Evolutionary conservation across 53 echinoderm and acorn worm species (phyloP), one percentile per base, ranked within the genome.

Genomic region (Patiria pectinifera): DNA sequence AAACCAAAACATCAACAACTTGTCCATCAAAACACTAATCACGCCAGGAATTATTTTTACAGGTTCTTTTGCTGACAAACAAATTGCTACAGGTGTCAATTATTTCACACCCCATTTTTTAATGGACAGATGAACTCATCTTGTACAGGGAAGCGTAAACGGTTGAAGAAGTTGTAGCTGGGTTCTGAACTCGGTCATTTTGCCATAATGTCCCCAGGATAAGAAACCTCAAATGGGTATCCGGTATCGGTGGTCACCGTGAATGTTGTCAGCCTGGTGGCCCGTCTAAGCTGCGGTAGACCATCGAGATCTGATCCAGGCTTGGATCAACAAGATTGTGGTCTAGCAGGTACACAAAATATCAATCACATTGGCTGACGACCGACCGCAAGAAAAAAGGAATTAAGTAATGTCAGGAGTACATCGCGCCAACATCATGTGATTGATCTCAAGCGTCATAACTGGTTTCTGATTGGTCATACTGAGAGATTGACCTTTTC

Each of bases 301-400:
- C 80, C 45, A 79, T 6, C 80, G 46, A 16, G 22, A 47, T 79
- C 16, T 79, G 80, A 79, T 46, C 47, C 74, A 9, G 74, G 19
- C 19, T 11, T 66, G 7, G 45, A 79, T 11, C 48, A 46, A 79
- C 80, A 79, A n/a, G 47, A 46, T 18, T 79, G 80, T 18, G 80
- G 80, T 45, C 18, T 18, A 47, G 48, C 80, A 79, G 45, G 15
- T 46, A 82, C 82, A 82, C 82, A 82, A 59, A 82, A 53, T 58
- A 82, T 82, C 23, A 82, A 82, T 82, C 82, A 82, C 48, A 49
- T 24, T 22, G 22, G 82, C 59, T 74, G 74, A 74, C 74, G 74
- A 74, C 10, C 74, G 74, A 74, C 22, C 24, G 24, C n/a, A n/a
- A 74, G 74, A 23, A 23, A 4, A 4, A 53, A 21, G n/a, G 74